Evolutionary conservation across 2,113 vertebrate species (phyloP).

Genomic region (Castor canadensis): DNA sequence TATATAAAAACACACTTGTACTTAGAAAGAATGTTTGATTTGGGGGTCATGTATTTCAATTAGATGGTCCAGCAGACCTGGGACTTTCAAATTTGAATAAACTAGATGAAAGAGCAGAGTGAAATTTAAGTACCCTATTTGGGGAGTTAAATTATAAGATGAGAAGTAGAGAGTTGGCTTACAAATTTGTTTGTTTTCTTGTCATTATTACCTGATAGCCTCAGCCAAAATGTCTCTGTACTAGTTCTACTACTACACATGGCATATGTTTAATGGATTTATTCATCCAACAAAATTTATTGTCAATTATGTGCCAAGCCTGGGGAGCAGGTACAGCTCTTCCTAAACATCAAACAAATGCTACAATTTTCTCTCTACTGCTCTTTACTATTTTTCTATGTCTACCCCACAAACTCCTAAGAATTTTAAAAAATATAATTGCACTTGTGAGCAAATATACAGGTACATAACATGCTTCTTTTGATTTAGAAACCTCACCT

Average conservation of each 20-base stretch:
- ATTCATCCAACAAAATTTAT: conserved; percentile 19
- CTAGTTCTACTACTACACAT: background rate
- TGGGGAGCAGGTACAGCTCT: background rate
- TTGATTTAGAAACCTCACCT: background rate
- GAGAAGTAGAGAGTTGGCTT: background rate
- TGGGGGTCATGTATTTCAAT: background rate
- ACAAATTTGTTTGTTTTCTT: background rate
- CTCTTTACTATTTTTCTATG: background rate
- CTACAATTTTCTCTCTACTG: background rate
- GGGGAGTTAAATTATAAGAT: background rate
- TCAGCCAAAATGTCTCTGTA: background rate
- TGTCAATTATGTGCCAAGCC: background rate
- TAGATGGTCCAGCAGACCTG: background rate
- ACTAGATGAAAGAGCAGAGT: background rate
- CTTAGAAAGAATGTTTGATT: conserved; percentile 36
- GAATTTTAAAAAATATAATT: background rate
- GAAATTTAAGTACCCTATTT: background rate
- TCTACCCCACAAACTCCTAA: background rate
- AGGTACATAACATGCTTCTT: background rate
- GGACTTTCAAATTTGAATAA: background rate
- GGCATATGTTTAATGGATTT: background rate
- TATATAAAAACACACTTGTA: background rate
- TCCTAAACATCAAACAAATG: conserved; percentile 8
- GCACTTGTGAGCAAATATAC: background rate
- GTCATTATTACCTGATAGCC: background rate